Percentiles rank a stretch among this genome's conserved stretches.
Evolutionary conservation across 2,888 invertebrate species (phyloP).

Genomic region (Tholera decimalis): DNA sequence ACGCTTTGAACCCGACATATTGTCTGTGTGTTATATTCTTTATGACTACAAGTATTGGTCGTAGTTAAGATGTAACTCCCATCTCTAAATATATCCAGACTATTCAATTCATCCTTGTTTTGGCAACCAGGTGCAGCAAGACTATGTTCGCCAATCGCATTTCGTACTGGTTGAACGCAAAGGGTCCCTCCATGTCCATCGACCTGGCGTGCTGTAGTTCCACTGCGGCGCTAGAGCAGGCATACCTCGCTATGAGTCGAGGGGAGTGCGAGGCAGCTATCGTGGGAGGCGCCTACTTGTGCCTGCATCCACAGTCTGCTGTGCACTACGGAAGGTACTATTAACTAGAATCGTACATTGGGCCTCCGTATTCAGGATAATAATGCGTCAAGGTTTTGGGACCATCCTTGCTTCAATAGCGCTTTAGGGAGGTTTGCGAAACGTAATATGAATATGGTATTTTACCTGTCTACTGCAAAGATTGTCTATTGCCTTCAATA

Average conservation of each 20-base stretch:
- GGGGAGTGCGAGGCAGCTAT: constrained; percentile 89
- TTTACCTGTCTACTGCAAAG: too few species aligned
- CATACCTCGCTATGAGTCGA: constrained; percentile 72
- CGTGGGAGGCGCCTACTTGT: constrained; percentile 92
- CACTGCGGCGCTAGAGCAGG: constrained; percentile 75
- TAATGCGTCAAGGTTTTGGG: too few species aligned
- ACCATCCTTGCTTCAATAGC: too few species aligned
- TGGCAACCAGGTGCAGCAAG: constrained; percentile 66
- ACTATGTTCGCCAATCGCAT: constrained; percentile 78
- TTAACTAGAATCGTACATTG: too few species aligned
- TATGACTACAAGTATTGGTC: too few species aligned
- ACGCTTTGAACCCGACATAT: too few species aligned
- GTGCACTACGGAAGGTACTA: constrained; percentile 76
- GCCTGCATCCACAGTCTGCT: constrained; percentile 89
- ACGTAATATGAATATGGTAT: too few species aligned
- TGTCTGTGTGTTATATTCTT: too few species aligned
- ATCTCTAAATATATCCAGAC: background rate
- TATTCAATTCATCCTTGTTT: background rate
- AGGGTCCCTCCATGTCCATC: constrained; percentile 74
- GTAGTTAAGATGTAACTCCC: too few species aligned
- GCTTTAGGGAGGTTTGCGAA: too few species aligned
- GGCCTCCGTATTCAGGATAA: too few species aligned
- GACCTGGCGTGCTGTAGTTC: constrained; percentile 80
- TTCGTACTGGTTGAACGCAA: constrained; percentile 77
- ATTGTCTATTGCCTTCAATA: too few species aligned